Conservation (phyloP, 2,113 vertebrate species). For the Onychorhynchus coronatus region DNA sequence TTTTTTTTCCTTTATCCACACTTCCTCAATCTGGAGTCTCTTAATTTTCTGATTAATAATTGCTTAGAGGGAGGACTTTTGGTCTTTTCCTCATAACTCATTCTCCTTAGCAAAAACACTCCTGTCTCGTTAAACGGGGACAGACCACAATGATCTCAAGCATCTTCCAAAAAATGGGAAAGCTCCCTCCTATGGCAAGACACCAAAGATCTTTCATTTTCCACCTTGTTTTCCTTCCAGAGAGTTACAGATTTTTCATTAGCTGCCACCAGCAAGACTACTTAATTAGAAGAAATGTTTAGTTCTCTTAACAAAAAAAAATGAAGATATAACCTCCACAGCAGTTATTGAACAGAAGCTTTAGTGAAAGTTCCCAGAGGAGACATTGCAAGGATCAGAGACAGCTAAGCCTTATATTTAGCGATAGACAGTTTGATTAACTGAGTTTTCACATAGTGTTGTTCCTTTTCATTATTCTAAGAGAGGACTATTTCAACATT, state of each 20-base stretch:
- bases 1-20: too few species aligned
- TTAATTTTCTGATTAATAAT: too few species aligned
- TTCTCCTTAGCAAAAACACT: too few species aligned
- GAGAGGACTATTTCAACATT: background rate
- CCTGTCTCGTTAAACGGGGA: too few species aligned
- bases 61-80: too few species aligned
- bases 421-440: conserved; percentile 9
- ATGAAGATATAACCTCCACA: background rate
- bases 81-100: too few species aligned
- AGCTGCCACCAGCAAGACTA: background rate
- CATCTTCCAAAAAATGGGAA: background rate
- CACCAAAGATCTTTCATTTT: background rate
- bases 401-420: background rate
- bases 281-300: background rate
- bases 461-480: background rate
- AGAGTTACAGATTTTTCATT: background rate
- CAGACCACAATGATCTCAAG: background rate
- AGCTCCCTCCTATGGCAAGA: background rate
- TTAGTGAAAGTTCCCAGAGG: background rate
- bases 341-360: background rate
- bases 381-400: background rate
- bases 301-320: background rate
- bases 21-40: too few species aligned
- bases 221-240: background rate
- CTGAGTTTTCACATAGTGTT: background rate